These are phyloP conservation scores for Odobenus rosmarus DNA, from an alignment of 2,113 vertebrate species.

Conservation along the genomic window DNA sequence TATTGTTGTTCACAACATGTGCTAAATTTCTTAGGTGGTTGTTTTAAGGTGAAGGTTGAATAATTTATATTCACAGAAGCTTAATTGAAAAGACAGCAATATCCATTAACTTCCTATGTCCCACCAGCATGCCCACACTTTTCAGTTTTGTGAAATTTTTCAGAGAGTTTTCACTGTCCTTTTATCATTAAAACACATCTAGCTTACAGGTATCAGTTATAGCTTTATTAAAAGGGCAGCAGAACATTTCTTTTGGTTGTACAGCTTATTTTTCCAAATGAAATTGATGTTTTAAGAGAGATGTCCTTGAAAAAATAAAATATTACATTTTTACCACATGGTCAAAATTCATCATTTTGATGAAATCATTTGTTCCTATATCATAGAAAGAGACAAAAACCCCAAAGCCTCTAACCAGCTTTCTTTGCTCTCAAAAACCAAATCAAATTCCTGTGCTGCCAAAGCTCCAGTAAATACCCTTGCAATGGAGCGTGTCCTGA, in stretches of 20 bases:
- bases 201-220: not conserved
- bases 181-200: not conserved
- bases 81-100: not conserved
- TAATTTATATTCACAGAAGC: not conserved
- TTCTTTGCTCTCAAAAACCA: slow-evolving; percentile 24
- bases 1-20: not conserved
- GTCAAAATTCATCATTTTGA: slow-evolving; percentile 10
- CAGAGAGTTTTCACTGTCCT: not conserved
- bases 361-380: slow-evolving; percentile 20
- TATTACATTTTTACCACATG: not conserved
- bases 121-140: not conserved
- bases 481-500: fast-evolving
- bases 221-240: not conserved
- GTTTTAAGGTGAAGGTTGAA: not conserved
- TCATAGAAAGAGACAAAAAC: slow-evolving; percentile 5
- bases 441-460: not conserved
- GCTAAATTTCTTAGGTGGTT: not conserved
- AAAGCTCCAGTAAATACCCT: not conserved
- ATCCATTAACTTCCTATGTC: not conserved
- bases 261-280: not conserved
- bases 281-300: not conserved
- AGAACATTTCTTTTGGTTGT: not conserved
- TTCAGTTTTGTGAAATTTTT: not conserved
- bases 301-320: not conserved
- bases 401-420: not conserved